Conservation (phyloP, 2,797 vertebrate genomes). For the Phalanger gymnotis region DNA sequence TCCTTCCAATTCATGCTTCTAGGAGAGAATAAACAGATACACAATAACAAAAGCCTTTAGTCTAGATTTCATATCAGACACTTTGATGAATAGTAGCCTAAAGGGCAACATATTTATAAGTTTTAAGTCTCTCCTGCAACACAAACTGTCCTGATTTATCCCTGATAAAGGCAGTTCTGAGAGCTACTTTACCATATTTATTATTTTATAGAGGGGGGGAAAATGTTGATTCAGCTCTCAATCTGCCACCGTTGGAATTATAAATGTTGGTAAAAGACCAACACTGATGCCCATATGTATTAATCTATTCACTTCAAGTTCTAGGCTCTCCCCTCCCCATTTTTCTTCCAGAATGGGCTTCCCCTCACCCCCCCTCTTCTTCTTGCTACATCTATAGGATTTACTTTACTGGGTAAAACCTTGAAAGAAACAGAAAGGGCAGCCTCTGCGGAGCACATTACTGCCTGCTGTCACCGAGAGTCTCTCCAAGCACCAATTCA, state of each 20-base stretch:
- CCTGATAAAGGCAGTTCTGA: conserved; percentile 84
- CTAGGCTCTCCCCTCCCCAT: neutral
- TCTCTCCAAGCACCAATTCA: conserved; percentile 61
- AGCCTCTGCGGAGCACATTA: conserved; percentile 60
- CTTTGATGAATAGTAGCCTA: conserved; percentile 83
- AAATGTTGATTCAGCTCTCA: conserved; percentile 79
- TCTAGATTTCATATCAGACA: conserved; percentile 80
- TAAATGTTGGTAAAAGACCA: conserved; percentile 78
- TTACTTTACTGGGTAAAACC: conserved; percentile 66
- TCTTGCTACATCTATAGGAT: conserved; percentile 41
- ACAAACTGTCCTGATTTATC: conserved; percentile 86
- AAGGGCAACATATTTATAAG: conserved; percentile 86
- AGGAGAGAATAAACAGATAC: conserved; percentile 75
- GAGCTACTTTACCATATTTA: conserved; percentile 83
- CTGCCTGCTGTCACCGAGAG: conserved; percentile 63
- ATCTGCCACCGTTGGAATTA: conserved; percentile 81
- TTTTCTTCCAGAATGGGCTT: conserved; percentile 46
- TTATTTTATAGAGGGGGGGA: conserved; percentile 81
- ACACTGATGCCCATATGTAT: conserved; percentile 77
- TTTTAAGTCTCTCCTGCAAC: conserved; percentile 83
- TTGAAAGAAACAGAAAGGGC: conserved; percentile 61
- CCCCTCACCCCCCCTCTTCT: neutral
- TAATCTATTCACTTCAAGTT: conserved; percentile 73
- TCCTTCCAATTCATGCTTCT: conserved; percentile 71
- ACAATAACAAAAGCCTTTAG: conserved; percentile 77